Conservation (phyloP, 2,888 invertebrate genomes). For the Drosophila quinaria region DNA sequence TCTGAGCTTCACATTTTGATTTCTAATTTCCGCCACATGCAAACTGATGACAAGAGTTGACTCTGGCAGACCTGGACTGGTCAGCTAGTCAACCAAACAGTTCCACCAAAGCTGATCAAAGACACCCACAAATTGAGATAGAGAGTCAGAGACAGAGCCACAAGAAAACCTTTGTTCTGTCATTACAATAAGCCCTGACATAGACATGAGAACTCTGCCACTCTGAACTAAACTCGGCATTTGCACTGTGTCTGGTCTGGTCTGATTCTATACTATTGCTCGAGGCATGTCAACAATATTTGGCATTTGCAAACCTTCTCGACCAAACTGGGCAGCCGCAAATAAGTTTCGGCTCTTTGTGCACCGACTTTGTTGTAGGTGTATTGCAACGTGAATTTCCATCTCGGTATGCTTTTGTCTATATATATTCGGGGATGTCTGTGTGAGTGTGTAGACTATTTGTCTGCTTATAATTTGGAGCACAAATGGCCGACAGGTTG, state of each 20-base stretch:
- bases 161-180: slow-evolving; percentile 57
- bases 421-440: slow-evolving; percentile 6
- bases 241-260: too few relatives aligned
- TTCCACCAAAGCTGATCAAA: slow-evolving; percentile 25
- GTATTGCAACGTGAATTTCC: slow-evolving; percentile 18
- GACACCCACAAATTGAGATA: slow-evolving; percentile 14
- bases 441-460: slow-evolving; percentile 39
- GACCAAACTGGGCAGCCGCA: slow-evolving; percentile 65
- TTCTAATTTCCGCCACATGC: slow-evolving; percentile 50
- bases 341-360: slow-evolving; percentile 69
- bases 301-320: slow-evolving; percentile 54
- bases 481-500: slow-evolving; percentile 67
- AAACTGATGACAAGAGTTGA: slow-evolving; percentile 52
- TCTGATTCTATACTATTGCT: slow-evolving; percentile 54
- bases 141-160: background rate
- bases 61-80: slow-evolving; percentile 46
- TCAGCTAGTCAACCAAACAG: slow-evolving; percentile 40
- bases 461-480: slow-evolving; percentile 67
- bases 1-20: too few relatives aligned
- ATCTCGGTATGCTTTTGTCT: slow-evolving; percentile 14
- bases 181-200: slow-evolving; percentile 61
- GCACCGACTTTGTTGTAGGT: slow-evolving; percentile 50
- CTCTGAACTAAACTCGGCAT: background rate
- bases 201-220: slow-evolving; percentile 7
- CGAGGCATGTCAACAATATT: slow-evolving; percentile 68